These are phyloP conservation scores for Nanger granti DNA, from an alignment of 2,113 vertebrate species.

Conservation along the genomic window DNA sequence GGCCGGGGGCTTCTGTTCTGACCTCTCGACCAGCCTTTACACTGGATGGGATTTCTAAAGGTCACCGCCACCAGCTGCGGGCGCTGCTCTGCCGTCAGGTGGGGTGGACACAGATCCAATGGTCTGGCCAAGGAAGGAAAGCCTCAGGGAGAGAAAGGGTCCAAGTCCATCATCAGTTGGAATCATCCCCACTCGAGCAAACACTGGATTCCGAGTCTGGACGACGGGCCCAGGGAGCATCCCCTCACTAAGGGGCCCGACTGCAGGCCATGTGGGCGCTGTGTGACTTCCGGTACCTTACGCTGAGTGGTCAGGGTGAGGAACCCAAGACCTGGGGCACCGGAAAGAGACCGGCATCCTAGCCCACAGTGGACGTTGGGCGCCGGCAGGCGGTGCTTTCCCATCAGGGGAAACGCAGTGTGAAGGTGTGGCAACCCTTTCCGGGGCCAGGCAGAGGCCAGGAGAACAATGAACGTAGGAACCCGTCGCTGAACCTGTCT, in stretches of 20 bases:
- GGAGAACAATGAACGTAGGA: fast-evolving
- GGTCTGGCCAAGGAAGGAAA: background rate
- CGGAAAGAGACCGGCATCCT: background rate
- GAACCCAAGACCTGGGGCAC: too few species aligned
- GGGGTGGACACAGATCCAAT: background rate
- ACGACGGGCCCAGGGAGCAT: background rate
- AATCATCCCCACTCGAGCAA: background rate
- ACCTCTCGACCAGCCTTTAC: background rate
- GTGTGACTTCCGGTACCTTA: background rate
- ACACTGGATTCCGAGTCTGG: background rate
- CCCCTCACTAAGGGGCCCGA: background rate
- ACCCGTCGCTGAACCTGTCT: background rate
- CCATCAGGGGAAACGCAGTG: background rate
- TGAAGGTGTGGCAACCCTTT: background rate
- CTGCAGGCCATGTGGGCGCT: background rate
- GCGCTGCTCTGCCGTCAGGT: fast-evolving
- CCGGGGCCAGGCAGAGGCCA: background rate
- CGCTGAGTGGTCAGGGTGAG: background rate
- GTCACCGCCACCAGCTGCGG: background rate
- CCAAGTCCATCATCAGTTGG: background rate
- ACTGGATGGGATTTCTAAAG: background rate
- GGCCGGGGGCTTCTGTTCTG: background rate
- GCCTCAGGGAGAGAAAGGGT: background rate
- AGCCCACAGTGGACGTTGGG: fast-evolving
- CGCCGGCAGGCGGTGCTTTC: fast-evolving